Percentiles rank a stretch among this genome's conserved stretches.
phyloP scores from a whole-genome alignment of 2,797 vertebrate species.

The Remorina albescens region DNA sequence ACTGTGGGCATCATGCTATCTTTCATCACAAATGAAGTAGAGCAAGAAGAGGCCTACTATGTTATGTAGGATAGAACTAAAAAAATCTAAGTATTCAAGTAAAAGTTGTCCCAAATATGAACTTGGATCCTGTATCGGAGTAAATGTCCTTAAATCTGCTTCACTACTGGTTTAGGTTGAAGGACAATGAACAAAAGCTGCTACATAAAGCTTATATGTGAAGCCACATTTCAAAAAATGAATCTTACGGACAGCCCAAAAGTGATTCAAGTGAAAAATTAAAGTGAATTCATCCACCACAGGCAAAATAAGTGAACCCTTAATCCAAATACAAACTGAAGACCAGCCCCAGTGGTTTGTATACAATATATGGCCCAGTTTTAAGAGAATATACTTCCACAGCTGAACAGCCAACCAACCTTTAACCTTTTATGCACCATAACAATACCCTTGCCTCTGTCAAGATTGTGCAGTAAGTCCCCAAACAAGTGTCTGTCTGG shows the following conservation, averaged over 20 bases:
- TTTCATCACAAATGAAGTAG: neutral
- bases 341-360: neutral
- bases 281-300: neutral
- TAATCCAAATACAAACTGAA: neutral
- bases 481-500: neutral
- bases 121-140: neutral
- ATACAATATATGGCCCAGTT: neutral
- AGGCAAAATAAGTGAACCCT: neutral
- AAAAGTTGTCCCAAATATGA: neutral
- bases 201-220: neutral
- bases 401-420: neutral
- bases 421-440: slow-evolving; percentile 6
- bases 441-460: neutral
- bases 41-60: neutral
- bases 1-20: neutral
- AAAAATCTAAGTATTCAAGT: neutral
- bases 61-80: no score
- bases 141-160: no score
- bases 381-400: neutral
- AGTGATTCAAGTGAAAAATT: neutral
- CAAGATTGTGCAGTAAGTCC: neutral
- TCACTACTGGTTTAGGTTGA: neutral
- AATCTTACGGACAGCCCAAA: neutral
- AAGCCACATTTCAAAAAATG: neutral
- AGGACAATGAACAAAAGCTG: neutral